These are phyloP conservation scores for Drosophila kokeensis DNA, from an alignment of 2,888 invertebrate genomes.

Conservation along the genomic window DNA sequence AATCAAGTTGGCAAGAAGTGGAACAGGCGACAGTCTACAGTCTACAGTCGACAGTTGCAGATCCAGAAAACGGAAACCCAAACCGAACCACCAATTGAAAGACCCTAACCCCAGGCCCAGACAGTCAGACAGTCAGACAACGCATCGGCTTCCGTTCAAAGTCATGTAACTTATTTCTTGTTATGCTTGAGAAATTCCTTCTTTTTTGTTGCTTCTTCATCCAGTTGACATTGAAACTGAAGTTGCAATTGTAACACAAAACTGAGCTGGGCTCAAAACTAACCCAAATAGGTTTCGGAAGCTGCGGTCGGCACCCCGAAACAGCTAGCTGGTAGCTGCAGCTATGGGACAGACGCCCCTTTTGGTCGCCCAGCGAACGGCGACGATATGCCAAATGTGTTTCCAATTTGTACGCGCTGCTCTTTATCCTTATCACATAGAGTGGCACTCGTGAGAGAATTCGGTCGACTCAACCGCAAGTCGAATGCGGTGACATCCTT, in stretches of 20 bases:
- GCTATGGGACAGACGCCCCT: conserved; percentile 49
- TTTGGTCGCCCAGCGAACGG: conserved; percentile 29
- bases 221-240: conserved; percentile 81
- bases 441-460: conserved; percentile 82
- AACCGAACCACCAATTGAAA: conserved; percentile 38
- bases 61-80: conserved; percentile 32
- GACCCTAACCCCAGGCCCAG: conserved; percentile 35
- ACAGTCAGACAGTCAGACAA: conserved; percentile 24
- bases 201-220: conserved; percentile 5
- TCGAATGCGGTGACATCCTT: conserved; percentile 77
- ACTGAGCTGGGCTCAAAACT: conserved; percentile 59
- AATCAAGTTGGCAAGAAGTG: conserved; percentile 72
- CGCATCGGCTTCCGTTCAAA: conserved; percentile 65
- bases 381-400: conserved; percentile 71
- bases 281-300: conserved; percentile 84
- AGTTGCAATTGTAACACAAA: conserved; percentile 73
- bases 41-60: conserved; percentile 18
- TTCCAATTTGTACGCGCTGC: conserved; percentile 73
- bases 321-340: conserved; percentile 13
- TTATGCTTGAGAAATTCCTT: conserved; percentile 79
- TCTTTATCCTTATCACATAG: conserved; percentile 73
- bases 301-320: conserved; percentile 80
- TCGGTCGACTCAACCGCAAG: conserved; percentile 71
- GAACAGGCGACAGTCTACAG: conserved; percentile 27
- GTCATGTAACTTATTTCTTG: conserved; percentile 79